Evolutionary conservation across 2,888 invertebrate species (phyloP), one percentile per base, ranked within the genome.

Genomic region (Philopedon plagiatum): DNA sequence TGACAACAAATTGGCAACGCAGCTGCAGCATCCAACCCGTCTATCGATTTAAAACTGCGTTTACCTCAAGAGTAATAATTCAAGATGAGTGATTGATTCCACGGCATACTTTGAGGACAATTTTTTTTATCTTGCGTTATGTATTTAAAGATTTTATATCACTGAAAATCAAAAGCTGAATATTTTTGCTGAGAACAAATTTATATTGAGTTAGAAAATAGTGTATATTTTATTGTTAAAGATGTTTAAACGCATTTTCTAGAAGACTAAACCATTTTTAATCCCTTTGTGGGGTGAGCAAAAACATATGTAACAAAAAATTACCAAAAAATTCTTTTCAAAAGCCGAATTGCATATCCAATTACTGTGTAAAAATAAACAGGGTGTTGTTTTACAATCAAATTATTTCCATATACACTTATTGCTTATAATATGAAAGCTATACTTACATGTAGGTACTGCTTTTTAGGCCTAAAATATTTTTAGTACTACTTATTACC

Each of bases 351-450:
- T 58, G 60, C 67, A 67, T 67, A 62, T 62, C 68, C 61, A 68
- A 56, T 51, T 32, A 67, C 37, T 57, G 34, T 26, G 29, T 19
- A 71, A 66, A 65, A 34, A 54, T 46, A 41, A 41, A 66, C 71
- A 71, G 71, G 71, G 71, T 71, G 61, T 71, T 66, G 66, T 41
- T 71, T 71, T 71, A 71, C 71, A 71, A 71, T 71, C 71, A 71
- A 66, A 66, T 65, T 34, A 11, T 18, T 29, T 54, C 29, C 18
- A 54, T 67, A 39, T 39, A 39, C 23, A 58, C 13, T 51, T 23
- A 21, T 15, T 57, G 57, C 58, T 39, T 56, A 23, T 58, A 21
- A 39, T 41, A 39, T 58, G 11, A 58, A 23, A 37, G 37, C 9
- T 34, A 58, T 39, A 39, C n/a, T 5, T 7, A 39, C 60, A 67